Percentiles rank a stretch among this genome's conserved stretches.
Conservation (phyloP, 1,140 invertebrate genomes). For the Zelostemma sp. region DNA sequence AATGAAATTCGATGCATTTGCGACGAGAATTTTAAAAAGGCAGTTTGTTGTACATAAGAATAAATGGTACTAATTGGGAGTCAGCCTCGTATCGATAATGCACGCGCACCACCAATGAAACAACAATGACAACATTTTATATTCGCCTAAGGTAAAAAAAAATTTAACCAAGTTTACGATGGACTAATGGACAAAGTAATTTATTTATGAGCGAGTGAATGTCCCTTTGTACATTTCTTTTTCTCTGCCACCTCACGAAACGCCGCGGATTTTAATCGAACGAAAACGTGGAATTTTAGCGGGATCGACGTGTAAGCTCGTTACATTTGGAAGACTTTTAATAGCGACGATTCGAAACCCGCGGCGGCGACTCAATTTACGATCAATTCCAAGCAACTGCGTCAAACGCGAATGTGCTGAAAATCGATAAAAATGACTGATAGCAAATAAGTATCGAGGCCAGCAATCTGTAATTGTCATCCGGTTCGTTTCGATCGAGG, state of each 20-base stretch:
- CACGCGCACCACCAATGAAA: conserved; percentile 11
- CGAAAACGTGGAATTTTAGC: conserved; percentile 37
- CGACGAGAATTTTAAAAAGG: conserved; percentile 18
- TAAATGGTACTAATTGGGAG: conserved; percentile 60
- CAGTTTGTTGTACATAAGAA: conserved; percentile 25
- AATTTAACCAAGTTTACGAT: conserved; percentile 50
- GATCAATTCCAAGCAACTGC: conserved; percentile 42
- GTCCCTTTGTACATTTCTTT: conserved; percentile 54
- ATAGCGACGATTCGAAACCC: conserved; percentile 12
- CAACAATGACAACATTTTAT: conserved; percentile 20
- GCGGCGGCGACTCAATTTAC: conserved; percentile 31
- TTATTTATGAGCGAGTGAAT: conserved; percentile 60
- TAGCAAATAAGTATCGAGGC: conserved; percentile 66
- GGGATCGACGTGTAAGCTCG: too few relatives aligned
- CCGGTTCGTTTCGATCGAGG: conserved; percentile 41
- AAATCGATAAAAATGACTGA: conserved; percentile 67
- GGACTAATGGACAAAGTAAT: conserved; percentile 61
- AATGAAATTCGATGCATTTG: conserved; percentile 23
- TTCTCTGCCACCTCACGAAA: not conserved
- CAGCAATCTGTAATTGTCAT: conserved; percentile 52
- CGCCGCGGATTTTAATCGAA: conserved; percentile 5
- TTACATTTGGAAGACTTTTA: not conserved
- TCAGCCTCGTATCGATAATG: conserved; percentile 46
- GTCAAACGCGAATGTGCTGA: conserved; percentile 47
- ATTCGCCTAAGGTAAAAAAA: conserved; percentile 58